A percentile compares a stretch with the other conserved stretches of the same genome.
Conservation (phyloP, 2,888 invertebrate genomes). For the Artemia sinica region DNA sequence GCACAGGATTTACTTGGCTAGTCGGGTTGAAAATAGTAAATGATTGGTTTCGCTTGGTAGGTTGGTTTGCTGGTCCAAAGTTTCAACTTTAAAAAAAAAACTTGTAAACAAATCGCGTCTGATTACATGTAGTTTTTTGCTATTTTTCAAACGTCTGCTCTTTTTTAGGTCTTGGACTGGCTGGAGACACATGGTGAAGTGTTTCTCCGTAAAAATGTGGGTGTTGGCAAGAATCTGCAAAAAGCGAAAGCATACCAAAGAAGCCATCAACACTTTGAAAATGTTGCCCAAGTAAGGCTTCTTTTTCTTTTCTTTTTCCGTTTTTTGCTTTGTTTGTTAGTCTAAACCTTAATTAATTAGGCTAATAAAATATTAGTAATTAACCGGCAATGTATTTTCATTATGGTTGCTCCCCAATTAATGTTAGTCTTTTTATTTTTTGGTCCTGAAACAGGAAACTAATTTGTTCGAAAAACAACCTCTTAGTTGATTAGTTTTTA, state of each 20-base stretch:
- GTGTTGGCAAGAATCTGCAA: constrained; percentile 82
- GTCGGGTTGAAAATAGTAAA: too few species aligned
- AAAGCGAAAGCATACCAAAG: constrained; percentile 90
- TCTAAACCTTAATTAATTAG: constrained; percentile 14
- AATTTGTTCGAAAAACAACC: too few species aligned
- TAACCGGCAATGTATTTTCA: too few species aligned
- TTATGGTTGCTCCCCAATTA: too few species aligned
- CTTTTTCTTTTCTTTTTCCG: neutral
- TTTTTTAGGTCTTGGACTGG: constrained; percentile 74
- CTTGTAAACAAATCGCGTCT: too few species aligned
- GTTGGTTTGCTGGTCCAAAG: too few species aligned
- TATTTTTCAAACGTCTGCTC: constrained; percentile 16
- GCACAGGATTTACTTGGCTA: too few species aligned
- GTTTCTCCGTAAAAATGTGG: constrained; percentile 88
- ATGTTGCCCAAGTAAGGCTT: constrained; percentile 71
- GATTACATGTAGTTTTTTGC: neutral
- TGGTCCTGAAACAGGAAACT: too few species aligned
- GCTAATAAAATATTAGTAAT: neutral
- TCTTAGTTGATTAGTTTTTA: too few species aligned
- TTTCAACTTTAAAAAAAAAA: too few species aligned
- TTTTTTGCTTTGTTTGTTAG: constrained; percentile 17
- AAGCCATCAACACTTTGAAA: constrained; percentile 96
- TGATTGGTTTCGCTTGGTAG: too few species aligned
- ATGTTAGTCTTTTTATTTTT: too few species aligned
- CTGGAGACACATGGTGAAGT: constrained; percentile 91